A percentile compares a stretch with the other conserved stretches of the same genome.
Conservation (phyloP, 2,888 invertebrate genomes). For the Papilio elwesi region DNA sequence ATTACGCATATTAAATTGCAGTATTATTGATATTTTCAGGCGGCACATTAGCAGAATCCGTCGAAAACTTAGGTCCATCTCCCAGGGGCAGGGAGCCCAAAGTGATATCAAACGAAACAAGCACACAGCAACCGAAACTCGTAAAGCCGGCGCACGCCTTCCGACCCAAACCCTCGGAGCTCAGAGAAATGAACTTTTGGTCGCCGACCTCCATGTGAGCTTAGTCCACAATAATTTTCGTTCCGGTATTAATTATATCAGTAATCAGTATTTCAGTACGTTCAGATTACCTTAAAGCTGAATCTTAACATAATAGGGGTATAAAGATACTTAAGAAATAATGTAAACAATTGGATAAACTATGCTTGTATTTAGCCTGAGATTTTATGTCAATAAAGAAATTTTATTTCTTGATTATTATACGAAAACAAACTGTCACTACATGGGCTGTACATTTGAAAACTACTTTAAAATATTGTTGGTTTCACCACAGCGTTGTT, state of each 20-base stretch:
- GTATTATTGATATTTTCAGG: conserved; percentile 52
- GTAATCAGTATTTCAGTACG: conserved; percentile 23
- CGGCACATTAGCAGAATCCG: conserved; percentile 69
- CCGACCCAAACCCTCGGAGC: conserved; percentile 87
- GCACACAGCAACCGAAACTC: conserved; percentile 60
- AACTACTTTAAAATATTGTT: too few relatives aligned
- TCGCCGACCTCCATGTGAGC: conserved; percentile 92
- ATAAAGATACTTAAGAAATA: too few relatives aligned
- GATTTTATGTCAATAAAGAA: background rate
- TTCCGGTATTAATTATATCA: background rate
- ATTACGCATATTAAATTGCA: too few relatives aligned
- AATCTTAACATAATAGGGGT: background rate
- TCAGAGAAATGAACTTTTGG: conserved; percentile 94
- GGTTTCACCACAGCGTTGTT: too few relatives aligned
- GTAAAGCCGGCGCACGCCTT: conserved; percentile 62
- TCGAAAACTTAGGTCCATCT: conserved; percentile 75
- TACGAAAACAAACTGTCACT: too few relatives aligned
- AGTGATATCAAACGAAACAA: conserved; percentile 48
- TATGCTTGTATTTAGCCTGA: background rate
- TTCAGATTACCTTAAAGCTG: background rate
- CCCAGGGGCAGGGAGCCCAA: conserved; percentile 59
- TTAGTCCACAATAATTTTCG: too few relatives aligned
- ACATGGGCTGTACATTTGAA: too few relatives aligned
- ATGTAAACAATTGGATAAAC: background rate
- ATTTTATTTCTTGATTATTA: too few relatives aligned